Base-by-base conservation (phyloP, 1,140 invertebrate genomes). In the Ptiloglossa arizonensis region DNA sequence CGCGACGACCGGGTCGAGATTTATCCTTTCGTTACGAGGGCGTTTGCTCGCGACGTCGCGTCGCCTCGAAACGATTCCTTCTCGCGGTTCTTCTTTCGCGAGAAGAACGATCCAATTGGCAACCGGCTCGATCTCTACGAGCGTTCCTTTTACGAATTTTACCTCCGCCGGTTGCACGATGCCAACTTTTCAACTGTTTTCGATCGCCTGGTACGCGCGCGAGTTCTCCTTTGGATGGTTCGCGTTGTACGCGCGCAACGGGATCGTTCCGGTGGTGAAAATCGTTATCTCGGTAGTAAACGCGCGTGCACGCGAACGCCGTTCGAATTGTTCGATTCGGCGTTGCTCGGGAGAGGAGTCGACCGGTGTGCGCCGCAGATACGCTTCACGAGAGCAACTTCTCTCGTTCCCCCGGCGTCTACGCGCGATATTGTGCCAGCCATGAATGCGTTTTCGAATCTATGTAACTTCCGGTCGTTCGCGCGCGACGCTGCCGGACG, bases 351-450 rank as follows among this genome's bases (percentile, higher is more conserved):
- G 50, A 29, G 11, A 56, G 48, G 29, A 27, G 35, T 9, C 17
- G 27, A 22, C 44, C 57, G 29, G 69, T 50, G 59, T 19, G 29
- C 29, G 19, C 17, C 24, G 69, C 17, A 73, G 76, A 79, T 79
- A 79, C 52, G 76, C 19, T 79, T 79, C 76, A 78, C n/a, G 22
- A 48, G 60, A 29, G 52, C 4, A 73, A 73, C 52, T 79, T 73
- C 29, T 19, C 62, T 27, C 48, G 19, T 19, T 48, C 35, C 9
- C n/a, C 29, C 11, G 38, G 32, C 41, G 70, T 35, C 24, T 44
- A 59, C 27, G 46, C 52, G 70, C 50, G 59, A 79, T 59, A 73
- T 73, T 73, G 76, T 66, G 11, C 32, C 19, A 0, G 11, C 59
- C 59, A 48, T 79, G 76, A 79, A 79, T 79, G 56, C 69, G 41